Evolutionary conservation across 2,888 invertebrate genomes (phyloP).

Genomic region (Troides oblongomaculatus): DNA sequence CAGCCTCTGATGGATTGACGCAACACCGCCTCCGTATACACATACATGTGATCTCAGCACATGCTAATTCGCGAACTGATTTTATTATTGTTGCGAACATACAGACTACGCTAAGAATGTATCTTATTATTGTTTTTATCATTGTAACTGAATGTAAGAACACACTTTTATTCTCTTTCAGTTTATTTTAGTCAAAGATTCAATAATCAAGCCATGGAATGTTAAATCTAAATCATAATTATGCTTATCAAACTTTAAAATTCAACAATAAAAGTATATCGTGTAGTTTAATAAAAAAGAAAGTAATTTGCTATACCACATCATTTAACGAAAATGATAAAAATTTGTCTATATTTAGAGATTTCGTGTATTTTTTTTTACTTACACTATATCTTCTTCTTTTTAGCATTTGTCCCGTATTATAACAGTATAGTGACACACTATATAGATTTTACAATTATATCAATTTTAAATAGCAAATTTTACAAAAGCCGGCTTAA

Average conservation of each 20-base stretch:
- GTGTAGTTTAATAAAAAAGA: neutral
- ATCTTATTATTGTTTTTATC: neutral
- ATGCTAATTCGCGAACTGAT: constrained; percentile 25
- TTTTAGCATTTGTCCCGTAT: too few species aligned
- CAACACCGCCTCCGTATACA: constrained; percentile 43
- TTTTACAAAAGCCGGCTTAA: neutral
- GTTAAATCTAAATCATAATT: neutral
- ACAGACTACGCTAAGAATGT: constrained; percentile 7
- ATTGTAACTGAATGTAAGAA: neutral
- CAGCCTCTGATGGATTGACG: constrained; percentile 58
- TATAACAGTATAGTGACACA: too few species aligned
- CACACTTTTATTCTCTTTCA: neutral
- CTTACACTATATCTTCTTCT: too few species aligned
- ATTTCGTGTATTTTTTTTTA: too few species aligned
- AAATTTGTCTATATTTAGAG: neutral
- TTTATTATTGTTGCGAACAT: constrained; percentile 17
- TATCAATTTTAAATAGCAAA: neutral
- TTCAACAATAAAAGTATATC: neutral
- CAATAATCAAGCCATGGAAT: neutral
- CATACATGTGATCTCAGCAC: constrained; percentile 18
- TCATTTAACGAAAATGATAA: neutral
- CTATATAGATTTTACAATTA: neutral
- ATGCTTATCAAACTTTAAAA: neutral
- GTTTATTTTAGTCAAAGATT: neutral
- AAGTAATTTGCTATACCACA: too few species aligned